Evolutionary conservation across 2,797 vertebrate genomes (phyloP), one percentile per base, ranked within the genome.

Genomic region (Melanotaenia pygmaea): DNA sequence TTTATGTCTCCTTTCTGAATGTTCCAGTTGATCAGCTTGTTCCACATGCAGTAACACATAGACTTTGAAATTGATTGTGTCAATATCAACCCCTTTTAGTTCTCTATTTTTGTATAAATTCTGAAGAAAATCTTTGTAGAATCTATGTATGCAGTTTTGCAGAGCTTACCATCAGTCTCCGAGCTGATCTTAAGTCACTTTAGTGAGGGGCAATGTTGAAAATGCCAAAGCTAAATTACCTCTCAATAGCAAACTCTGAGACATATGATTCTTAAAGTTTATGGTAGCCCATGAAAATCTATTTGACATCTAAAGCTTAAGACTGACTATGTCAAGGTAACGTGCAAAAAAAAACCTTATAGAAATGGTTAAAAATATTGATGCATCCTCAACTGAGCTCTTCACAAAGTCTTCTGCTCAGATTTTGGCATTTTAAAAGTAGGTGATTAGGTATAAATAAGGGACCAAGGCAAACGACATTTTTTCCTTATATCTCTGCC

Each of bases 311-410:
- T 35, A 79, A 62, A 51, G 38, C 3, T 2, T 24, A 30, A 34
- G 47, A 53, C 51, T 54, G 47, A 53, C 56, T 54, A 22, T 50
- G 28, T 13, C 1, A 22, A 73, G 5, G 30, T 66, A 75, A 63
- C n/a, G 1, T 58, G 38, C 40, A 45, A 45, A 18, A 50, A 50
- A 30, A 30, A 56, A 14, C 37, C 40, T n/a, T 38, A 13, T 73
- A 43, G 59, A 69, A 67, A 67, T 43, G 3, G 20, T 13, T 61
- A 56, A 7, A 59, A 66, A 62, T 14, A 30, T 30, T 50, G 62
- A 62, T 43, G 64, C 64, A 60, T 51, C 73, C 67, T 67, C 14
- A 37, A 70, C 47, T 16, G 70, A 43, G 47, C 58, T 69, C 22
- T 20, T 66, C 45, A 2, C 40, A 51, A 56, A 64, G 60, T 34